Percentiles rank a stretch among this genome's conserved stretches.
phyloP scores from a whole-genome alignment of 2,113 vertebrate genomes.

The Nestor notabilis region DNA sequence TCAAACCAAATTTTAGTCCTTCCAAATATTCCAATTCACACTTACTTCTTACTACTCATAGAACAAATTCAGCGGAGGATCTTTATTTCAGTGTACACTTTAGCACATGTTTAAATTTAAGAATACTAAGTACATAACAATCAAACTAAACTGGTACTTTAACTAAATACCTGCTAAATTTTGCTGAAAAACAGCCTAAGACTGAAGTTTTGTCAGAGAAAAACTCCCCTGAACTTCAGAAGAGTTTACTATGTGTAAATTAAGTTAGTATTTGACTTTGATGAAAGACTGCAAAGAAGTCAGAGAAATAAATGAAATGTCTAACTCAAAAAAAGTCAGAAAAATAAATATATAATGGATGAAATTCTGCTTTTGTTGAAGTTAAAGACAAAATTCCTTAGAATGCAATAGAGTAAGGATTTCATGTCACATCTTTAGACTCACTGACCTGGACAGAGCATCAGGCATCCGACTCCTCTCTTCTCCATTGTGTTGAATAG shows the following conservation, averaged over 20 bases:
- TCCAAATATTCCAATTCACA: not conserved
- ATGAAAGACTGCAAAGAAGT: not conserved
- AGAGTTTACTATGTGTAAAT: not conserved
- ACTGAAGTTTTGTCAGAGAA: not conserved
- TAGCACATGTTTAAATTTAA: not conserved
- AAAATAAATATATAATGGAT: not conserved
- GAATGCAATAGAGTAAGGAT: not conserved
- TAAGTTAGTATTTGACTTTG: not conserved
- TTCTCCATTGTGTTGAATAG: not conserved
- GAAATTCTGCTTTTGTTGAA: not conserved
- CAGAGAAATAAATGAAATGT: not conserved
- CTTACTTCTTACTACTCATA: not conserved
- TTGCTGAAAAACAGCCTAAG: not conserved
- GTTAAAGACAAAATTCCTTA: not conserved
- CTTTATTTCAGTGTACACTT: not conserved
- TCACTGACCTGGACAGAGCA: not conserved
- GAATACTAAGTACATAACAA: not conserved
- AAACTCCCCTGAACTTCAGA: not conserved
- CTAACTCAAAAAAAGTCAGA: not conserved
- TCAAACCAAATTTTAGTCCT: not conserved
- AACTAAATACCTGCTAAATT: not conserved
- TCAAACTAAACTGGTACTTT: not conserved
- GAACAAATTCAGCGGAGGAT: not conserved
- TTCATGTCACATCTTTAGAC: not conserved
- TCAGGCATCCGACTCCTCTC: not conserved